These are phyloP conservation scores for Hydropsyche tenuis DNA, from an alignment of 1,140 invertebrate genomes.

Conservation along the genomic window DNA sequence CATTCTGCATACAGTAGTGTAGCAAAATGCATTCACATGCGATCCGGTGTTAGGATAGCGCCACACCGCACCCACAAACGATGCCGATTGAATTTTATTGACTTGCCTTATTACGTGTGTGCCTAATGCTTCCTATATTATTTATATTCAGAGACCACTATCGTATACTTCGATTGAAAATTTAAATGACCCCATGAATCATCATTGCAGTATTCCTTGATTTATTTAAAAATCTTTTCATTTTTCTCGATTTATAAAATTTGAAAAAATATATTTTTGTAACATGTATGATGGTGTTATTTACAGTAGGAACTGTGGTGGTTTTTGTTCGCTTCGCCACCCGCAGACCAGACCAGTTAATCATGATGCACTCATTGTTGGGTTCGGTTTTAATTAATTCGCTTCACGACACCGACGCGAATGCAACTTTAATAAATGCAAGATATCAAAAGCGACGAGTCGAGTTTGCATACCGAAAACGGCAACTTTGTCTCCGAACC, in stretches of 20 bases:
- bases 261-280: too few relatives aligned
- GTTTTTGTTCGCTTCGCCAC: slow-evolving; percentile 34
- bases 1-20: not conserved
- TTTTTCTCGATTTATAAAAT: too few relatives aligned
- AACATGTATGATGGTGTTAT: too few relatives aligned
- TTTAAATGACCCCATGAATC: too few relatives aligned
- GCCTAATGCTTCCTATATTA: too few relatives aligned
- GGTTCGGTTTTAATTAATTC: slow-evolving; percentile 48
- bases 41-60: not conserved
- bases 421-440: slow-evolving; percentile 43
- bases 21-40: not conserved
- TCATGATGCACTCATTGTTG: slow-evolving; percentile 49
- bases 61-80: not conserved
- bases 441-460: slow-evolving; percentile 6
- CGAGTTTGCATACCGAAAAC: slow-evolving; percentile 25
- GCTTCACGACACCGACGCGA: slow-evolving; percentile 47
- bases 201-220: too few relatives aligned
- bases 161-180: too few relatives aligned
- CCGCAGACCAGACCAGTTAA: slow-evolving; percentile 42
- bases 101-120: too few relatives aligned
- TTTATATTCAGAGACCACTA: too few relatives aligned
- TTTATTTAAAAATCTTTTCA: too few relatives aligned
- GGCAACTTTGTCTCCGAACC: too few relatives aligned
- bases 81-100: slow-evolving; percentile 1
- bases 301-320: slow-evolving; percentile 11